Evolutionary conservation across 2,113 vertebrate genomes (phyloP).

Genomic region (Trematomus loennbergii): DNA sequence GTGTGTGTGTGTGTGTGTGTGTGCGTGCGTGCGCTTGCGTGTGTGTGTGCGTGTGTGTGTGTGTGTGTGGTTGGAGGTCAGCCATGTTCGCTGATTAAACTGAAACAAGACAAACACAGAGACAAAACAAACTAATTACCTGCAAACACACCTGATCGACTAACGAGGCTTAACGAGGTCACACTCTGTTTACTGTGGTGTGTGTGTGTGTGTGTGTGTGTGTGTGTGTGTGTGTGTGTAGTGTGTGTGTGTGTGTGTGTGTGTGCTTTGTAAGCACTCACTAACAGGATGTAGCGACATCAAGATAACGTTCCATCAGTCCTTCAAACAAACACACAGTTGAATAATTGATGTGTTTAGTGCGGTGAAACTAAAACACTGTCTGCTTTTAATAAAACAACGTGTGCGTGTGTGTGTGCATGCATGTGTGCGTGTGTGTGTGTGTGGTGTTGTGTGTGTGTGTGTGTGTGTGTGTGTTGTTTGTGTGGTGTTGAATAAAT

Average conservation of each 20-base stretch:
- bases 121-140: conserved; percentile 78
- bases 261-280: too few species aligned
- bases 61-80: background rate
- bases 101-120: conserved; percentile 70
- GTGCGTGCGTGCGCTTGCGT: too few species aligned
- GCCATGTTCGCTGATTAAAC: conserved; percentile 66
- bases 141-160: conserved; percentile 63
- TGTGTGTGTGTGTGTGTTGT: too few species aligned
- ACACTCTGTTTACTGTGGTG: too few species aligned
- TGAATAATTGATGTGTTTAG: conserved; percentile 57
- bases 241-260: background rate
- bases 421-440: too few species aligned
- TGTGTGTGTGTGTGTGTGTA: background rate
- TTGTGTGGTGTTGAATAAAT: conserved; percentile 65
- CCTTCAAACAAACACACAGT: background rate
- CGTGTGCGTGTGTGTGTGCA: too few species aligned
- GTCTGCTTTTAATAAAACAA: conserved; percentile 48
- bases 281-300: too few species aligned
- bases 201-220: conserved; percentile 7
- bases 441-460: too few species aligned
- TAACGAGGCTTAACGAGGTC: conserved; percentile 73
- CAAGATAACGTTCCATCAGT: too few species aligned
- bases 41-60: too few species aligned
- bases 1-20: too few species aligned
- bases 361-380: conserved; percentile 40